These are phyloP conservation scores for Pipa parva DNA, from an alignment of 2,113 vertebrate species.

Conservation along the genomic window DNA sequence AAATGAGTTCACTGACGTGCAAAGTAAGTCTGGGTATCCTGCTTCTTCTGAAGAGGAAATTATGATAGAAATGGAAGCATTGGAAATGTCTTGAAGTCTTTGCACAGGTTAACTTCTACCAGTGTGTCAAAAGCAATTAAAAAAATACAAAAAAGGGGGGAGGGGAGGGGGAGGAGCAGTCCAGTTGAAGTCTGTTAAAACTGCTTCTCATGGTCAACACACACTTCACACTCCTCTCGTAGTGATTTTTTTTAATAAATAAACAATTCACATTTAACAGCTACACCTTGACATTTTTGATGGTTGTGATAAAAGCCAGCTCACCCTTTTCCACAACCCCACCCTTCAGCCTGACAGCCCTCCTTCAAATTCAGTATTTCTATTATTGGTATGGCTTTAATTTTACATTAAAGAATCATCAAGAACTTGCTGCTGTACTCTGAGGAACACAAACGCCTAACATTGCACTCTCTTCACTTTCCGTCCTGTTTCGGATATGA, in stretches of 20 bases:
- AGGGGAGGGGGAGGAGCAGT: slow-evolving; percentile 36
- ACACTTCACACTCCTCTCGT: slow-evolving; percentile 49
- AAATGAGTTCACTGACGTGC: slow-evolving; percentile 42
- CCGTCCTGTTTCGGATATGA: slow-evolving; percentile 61
- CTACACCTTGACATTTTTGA: slow-evolving; percentile 50
- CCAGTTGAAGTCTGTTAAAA: slow-evolving; percentile 43
- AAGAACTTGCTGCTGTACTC: slow-evolving; percentile 84
- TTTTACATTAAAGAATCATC: slow-evolving; percentile 84
- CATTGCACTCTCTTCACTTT: slow-evolving; percentile 71
- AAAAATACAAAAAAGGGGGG: slow-evolving; percentile 4
- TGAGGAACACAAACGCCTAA: slow-evolving; percentile 69
- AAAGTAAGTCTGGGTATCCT: slow-evolving; percentile 31
- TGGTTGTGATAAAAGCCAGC: slow-evolving; percentile 45
- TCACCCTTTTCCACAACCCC: slow-evolving; percentile 43
- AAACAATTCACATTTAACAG: slow-evolving; percentile 56
- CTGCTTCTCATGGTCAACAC: slow-evolving; percentile 41
- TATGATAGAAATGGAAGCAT: slow-evolving; percentile 41
- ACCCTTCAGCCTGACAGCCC: slow-evolving; percentile 45
- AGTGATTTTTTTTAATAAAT: slow-evolving; percentile 61
- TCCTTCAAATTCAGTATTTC: slow-evolving; percentile 48
- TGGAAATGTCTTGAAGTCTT: slow-evolving; percentile 42
- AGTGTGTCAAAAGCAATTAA: slow-evolving; percentile 34
- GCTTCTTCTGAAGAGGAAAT: slow-evolving; percentile 27
- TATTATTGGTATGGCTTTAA: slow-evolving; percentile 76
- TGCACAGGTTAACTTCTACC: slow-evolving; percentile 40